Evolutionary conservation across 1,140 invertebrate genomes (phyloP), one percentile per base, ranked within the genome.

Genomic region (Fragariocoptes setiger): DNA sequence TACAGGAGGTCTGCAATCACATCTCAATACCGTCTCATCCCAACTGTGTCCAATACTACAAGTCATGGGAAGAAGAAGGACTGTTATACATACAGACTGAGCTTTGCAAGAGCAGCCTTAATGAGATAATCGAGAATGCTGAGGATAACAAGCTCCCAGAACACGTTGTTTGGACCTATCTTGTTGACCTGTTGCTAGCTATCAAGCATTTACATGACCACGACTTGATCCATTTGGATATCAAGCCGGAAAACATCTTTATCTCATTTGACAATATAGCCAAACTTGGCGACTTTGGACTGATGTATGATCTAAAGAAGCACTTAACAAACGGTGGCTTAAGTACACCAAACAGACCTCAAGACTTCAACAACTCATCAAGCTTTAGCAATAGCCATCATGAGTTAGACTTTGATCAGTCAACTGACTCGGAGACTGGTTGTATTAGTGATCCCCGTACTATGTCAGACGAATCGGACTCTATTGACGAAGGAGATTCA

Each of bases 191-290:
- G 17, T 47, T 56, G 4, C 47, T 66, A 55, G 71, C 67, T 21
- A 49, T 72, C 0, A 65, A 70, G 50, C 68, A 70, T 48, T 56
- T 74, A 13, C 71, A 74, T 54, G 62, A 65, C 42, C 57, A 65
- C 36, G 61, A 70, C 53, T 55, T 73, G 22, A 61, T 74, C 31
- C 73, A 76, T 53, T 61, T 74, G 53, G 73, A 76, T 52, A 71
- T 76, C 19, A 76, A 76, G 56, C 66, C 72, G 41, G 72, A 71
- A 19, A 76, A 76, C 56, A 73, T 76, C 38, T 65, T 74, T 46
- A 56, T 65, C 25, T 61, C 65, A 31, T 46, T 62, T 60, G 35
- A 49, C 42, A 44, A 59, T 44, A 44, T 62, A 1, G 74, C 67
- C 50, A 75, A 76, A 52, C 54, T 76, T 19, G 70, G 69, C 21